Evolutionary conservation across 2,888 invertebrate species (phyloP).

Genomic region (Molanna angustata): DNA sequence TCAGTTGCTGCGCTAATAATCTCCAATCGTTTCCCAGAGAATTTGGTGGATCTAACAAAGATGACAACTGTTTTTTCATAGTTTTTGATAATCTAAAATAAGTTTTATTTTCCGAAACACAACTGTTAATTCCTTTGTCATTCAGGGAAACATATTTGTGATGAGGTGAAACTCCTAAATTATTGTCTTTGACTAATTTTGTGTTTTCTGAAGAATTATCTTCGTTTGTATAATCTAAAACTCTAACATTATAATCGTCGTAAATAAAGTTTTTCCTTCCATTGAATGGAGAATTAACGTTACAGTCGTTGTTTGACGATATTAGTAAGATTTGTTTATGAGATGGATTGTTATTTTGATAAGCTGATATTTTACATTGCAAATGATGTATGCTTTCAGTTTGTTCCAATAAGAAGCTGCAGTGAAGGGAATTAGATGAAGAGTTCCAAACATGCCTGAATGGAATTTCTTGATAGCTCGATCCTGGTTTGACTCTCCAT

Average conservation of each 20-base stretch:
- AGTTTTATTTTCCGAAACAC: constrained; percentile 50
- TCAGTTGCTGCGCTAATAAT: constrained; percentile 87
- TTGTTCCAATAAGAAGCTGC: constrained; percentile 79
- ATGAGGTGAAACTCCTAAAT: not conserved
- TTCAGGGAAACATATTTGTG: constrained; percentile 43
- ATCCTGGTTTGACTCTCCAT: constrained; percentile 81
- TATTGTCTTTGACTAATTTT: constrained; percentile 33
- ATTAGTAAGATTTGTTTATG: constrained; percentile 62
- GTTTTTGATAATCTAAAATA: constrained; percentile 45
- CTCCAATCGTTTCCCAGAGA: constrained; percentile 95
- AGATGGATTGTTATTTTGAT: constrained; percentile 69
- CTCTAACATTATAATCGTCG: constrained; percentile 43
- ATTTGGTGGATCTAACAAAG: constrained; percentile 87
- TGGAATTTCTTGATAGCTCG: constrained; percentile 75
- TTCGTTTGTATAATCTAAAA: constrained; percentile 46
- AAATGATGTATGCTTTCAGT: constrained; percentile 60
- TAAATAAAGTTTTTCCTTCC: constrained; percentile 47
- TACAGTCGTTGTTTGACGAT: constrained; percentile 54
- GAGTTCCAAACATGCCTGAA: constrained; percentile 88
- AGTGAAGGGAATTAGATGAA: constrained; percentile 77
- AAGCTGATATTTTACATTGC: constrained; percentile 68
- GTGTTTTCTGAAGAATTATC: constrained; percentile 10
- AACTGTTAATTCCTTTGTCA: constrained; percentile 48
- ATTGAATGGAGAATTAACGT: constrained; percentile 44
- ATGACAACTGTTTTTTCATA: constrained; percentile 57